phyloP scores from a whole-genome alignment of 2,113 vertebrate genomes.

The Thalassarche chlororhynchos region DNA sequence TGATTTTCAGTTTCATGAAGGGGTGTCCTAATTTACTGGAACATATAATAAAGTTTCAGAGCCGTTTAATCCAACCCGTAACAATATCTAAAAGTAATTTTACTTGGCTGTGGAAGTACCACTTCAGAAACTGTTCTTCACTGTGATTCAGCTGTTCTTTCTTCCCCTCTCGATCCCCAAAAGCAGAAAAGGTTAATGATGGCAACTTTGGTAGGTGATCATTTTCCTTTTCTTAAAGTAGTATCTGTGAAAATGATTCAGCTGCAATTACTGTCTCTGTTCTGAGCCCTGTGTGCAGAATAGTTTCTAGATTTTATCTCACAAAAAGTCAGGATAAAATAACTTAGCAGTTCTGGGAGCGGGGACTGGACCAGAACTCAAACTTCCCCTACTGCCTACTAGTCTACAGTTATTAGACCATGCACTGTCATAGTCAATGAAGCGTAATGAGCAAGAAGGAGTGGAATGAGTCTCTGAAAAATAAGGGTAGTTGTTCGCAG shows the following conservation, averaged over 20 bases:
- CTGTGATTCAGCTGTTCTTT: background rate
- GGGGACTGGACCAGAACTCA: background rate
- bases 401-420: background rate
- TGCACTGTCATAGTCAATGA: background rate
- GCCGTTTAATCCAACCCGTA: background rate
- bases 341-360: background rate
- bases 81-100: background rate
- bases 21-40: background rate
- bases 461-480: background rate
- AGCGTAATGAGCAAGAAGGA: background rate
- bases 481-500: background rate
- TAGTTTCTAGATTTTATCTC: background rate
- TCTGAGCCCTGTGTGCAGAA: background rate
- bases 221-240: background rate
- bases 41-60: background rate
- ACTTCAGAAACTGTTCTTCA: conserved; percentile 9
- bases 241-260: conserved; percentile 7
- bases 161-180: background rate
- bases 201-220: background rate
- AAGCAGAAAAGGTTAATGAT: conserved; percentile 45
- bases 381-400: background rate
- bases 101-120: background rate
- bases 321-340: background rate
- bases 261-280: conserved; percentile 12
- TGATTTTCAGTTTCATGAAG: background rate